Percentiles rank a stretch among this genome's conserved stretches.
Conservation (phyloP, 2,113 vertebrate species). For the Pantherophis guttatus region DNA sequence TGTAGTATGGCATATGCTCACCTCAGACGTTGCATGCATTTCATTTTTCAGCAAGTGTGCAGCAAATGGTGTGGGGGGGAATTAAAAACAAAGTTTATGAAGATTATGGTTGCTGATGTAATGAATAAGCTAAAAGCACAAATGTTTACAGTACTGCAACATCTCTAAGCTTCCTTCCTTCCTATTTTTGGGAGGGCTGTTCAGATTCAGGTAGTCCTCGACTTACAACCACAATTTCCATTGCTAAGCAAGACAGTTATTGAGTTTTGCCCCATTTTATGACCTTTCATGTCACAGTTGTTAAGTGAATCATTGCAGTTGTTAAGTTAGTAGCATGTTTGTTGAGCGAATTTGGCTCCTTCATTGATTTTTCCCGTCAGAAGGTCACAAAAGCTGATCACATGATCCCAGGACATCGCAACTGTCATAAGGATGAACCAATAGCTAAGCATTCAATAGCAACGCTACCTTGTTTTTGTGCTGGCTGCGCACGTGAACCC, state of each 20-base stretch:
- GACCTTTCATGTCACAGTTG: not conserved
- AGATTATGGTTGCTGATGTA: constrained; percentile 6
- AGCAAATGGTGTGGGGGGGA: not conserved
- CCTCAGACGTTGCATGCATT: not conserved
- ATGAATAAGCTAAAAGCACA: not conserved
- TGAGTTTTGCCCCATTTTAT: not conserved
- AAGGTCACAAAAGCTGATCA: not conserved
- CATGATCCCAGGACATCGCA: not conserved
- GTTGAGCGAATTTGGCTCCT: not conserved
- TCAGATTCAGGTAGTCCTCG: not conserved
- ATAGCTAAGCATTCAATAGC: not conserved
- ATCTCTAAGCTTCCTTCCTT: not conserved
- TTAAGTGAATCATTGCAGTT: not conserved
- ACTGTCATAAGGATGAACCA: not conserved
- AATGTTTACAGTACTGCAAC: not conserved
- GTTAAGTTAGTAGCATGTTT: not conserved
- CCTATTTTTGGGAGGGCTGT: not conserved
- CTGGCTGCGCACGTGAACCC: no score
- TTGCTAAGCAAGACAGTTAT: not conserved
- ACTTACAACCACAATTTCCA: not conserved
- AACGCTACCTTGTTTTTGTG: no score
- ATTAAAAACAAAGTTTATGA: constrained; percentile 7
- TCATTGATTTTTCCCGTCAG: not conserved
- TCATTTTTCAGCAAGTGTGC: constrained; percentile 7
- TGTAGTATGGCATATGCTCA: not conserved